Conservation (phyloP, 2,797 vertebrate species). For the Diceros bicornis region DNA sequence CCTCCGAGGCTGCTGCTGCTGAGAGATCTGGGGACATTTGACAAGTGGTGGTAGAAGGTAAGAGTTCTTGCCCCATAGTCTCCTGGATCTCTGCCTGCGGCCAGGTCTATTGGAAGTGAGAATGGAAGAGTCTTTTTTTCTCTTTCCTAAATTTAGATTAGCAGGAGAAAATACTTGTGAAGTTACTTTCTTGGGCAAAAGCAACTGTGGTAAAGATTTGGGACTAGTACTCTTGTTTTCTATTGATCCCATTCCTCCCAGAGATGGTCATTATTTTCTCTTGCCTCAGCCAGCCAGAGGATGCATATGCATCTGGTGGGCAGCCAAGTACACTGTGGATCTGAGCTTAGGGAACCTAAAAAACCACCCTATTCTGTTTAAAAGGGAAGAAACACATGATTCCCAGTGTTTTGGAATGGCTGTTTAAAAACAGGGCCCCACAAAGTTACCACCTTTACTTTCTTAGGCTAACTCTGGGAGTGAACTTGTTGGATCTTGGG, state of each 20-base stretch:
- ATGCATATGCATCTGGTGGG: background rate
- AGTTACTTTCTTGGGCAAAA: background rate
- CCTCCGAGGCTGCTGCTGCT: too few species aligned
- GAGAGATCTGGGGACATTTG: too few species aligned
- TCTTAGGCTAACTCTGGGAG: too few species aligned
- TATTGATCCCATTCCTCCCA: background rate
- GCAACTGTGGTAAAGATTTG: background rate
- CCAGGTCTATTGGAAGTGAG: background rate
- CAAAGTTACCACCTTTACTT: too few species aligned
- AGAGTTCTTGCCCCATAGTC: background rate
- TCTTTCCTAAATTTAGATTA: background rate
- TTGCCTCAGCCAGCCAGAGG: background rate
- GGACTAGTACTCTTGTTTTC: background rate
- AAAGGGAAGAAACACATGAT: background rate
- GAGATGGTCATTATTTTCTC: background rate
- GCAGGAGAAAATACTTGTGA: background rate
- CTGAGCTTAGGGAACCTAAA: background rate
- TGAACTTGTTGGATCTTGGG: too few species aligned
- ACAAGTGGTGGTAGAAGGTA: too few species aligned
- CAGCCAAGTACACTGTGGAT: too few species aligned
- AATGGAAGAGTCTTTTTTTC: background rate
- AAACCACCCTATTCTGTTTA: background rate
- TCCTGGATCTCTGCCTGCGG: background rate
- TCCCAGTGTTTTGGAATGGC: background rate
- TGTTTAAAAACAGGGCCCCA: background rate